Evolutionary conservation across 2,888 invertebrate genomes (phyloP), one percentile per base, ranked within the genome.

Genomic region (Adineta ricciae): DNA sequence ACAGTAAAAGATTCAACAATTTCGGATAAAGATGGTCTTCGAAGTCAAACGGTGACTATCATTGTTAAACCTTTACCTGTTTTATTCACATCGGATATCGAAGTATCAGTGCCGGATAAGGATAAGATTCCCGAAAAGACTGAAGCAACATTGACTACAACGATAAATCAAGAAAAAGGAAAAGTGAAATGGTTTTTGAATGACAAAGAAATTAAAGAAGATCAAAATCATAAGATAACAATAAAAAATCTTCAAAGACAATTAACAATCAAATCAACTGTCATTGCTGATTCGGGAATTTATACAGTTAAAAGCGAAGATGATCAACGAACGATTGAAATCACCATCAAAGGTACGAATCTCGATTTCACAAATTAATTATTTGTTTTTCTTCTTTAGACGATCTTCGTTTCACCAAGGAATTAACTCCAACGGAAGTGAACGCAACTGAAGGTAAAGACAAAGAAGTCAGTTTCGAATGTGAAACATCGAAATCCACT

Each of bases 151-250:
- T n/a, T 78, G 41, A 78, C 78, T 41, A 78, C 78, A 41, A 78
- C 78, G n/a, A 78, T 78, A 4, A 78, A 78, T 78, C 78, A 78
- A 78, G 41, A 38, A 78, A 78, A 78, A n/a, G 78, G 78, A 24
- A 78, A 78, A 78, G n/a, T 78, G 2, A 78, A 78, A 41, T 78
- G 78, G 78, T 78, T 41, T 41, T n/a, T 78, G 14, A 78, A 78
- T 41, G n/a, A 78, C n/a, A 78, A 78, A 78, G 78, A 78, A 78
- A 78, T 78, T 7, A 78, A 78, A 78, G 78, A 78, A 41, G 78
- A 78, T 78, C 78, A 78, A 78, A 38, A 78, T 41, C 78, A 78
- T 78, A 78, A 78, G 41, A 78, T 78, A n/a, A 78, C 19, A 8
- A n/a, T 78, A 11, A 78, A 78, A 41, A 41, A 41, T 41, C 14